Evolutionary conservation across 1,140 invertebrate genomes (phyloP).

Genomic region (Bombus waltoni): DNA sequence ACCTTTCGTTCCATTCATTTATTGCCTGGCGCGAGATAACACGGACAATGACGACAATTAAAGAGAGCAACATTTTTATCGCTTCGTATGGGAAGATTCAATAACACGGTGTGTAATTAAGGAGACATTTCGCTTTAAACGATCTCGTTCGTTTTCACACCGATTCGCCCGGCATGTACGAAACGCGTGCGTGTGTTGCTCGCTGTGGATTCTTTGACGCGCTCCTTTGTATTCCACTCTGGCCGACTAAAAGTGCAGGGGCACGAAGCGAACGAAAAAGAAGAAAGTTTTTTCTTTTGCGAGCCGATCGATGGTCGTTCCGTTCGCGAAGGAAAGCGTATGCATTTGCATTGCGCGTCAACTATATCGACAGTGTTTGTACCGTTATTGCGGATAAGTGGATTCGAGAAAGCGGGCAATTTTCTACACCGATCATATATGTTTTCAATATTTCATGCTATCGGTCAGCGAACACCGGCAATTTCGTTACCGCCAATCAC

Average conservation of each 20-base stretch:
- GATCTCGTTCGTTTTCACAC: background rate
- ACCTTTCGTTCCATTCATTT: background rate
- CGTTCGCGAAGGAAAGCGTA: constrained; percentile 24
- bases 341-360: background rate
- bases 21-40: background rate
- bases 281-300: constrained; percentile 1
- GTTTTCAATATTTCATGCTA: background rate
- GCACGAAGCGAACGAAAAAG: background rate
- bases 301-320: background rate
- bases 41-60: background rate
- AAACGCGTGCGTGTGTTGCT: background rate
- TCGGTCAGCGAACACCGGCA: background rate
- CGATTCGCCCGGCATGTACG: background rate
- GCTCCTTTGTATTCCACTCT: background rate
- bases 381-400: constrained; percentile 19
- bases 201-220: background rate
- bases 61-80: background rate
- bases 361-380: constrained; percentile 22
- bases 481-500: background rate
- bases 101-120: background rate
- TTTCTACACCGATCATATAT: constrained; percentile 24
- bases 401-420: constrained; percentile 43
- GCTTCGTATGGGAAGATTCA: background rate
- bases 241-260: background rate
- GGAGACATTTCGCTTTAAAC: background rate